Evolutionary conservation across 2,797 vertebrate genomes (phyloP), one percentile per base, ranked within the genome.

Genomic region (Centropyge bicolor): DNA sequence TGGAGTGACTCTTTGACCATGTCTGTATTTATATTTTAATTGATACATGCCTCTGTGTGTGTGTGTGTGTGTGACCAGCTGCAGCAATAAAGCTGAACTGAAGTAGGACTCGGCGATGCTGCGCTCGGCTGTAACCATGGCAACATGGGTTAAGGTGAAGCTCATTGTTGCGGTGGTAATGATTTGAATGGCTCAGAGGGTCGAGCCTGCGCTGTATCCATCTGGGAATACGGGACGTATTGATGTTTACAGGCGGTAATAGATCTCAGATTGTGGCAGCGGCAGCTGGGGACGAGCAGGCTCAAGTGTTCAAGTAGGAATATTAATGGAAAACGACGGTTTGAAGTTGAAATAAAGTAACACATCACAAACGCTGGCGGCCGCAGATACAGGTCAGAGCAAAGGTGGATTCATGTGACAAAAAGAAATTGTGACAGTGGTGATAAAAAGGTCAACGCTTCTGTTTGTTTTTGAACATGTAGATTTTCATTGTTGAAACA

Each of bases 91-190:
- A 64, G 40, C n/a, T 46, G 7, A 45, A 24, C 74, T 41, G 59
- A 63, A 65, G 70, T 63, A 54, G 64, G 56, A 36, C 74, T 72
- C 43, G 17, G 52, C 8, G 12, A 51, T 0, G 11, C 73, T 51
- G 40, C 31, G 0, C 77, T 70, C 46, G 17, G 8, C 83, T 62
- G 91, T 93, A 78, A 51, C 91, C 91, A 93, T 92, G 56, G 91
- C 74, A 85, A 91, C 91, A 1, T 9, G 56, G 72, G 87, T 92
- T 89, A 81, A 83, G 80, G 83, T 81, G 74, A 85, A 71, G 49
- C 76, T 82, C 57, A 73, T 77, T 66, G 76, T 87, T 80, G 70
- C 46, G 10, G 76, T 24, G 27, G 56, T 88, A 83, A 90, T 88
- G 72, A 68, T 86, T 72, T 63, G 78, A 83, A 63, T 55, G 45